Conservation (phyloP, 2,797 vertebrate species). For the Poecilia velifera region DNA sequence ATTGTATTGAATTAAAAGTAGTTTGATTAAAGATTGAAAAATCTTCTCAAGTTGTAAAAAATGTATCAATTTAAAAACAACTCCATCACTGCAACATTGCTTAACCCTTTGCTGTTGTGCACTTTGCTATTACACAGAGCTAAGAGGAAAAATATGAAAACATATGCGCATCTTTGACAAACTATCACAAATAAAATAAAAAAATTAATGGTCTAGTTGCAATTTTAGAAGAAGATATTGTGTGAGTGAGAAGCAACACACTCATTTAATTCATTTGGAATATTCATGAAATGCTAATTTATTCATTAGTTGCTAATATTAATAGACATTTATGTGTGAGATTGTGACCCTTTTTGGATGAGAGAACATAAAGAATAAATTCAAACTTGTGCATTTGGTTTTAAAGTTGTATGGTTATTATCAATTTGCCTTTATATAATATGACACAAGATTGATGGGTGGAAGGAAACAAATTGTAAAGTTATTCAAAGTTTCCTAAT, state of each 20-base stretch:
- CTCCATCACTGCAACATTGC: not conserved
- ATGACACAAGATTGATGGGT: not conserved
- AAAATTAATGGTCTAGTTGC: not conserved
- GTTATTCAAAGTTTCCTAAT: not conserved
- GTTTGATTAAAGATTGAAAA: not conserved
- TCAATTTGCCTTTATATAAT: not conserved
- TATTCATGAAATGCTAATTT: not conserved
- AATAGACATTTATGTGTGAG: not conserved
- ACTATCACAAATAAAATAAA: not conserved
- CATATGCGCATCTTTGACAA: not conserved
- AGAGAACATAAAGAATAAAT: not conserved
- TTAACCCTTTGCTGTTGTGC: not conserved
- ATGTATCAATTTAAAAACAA: not conserved
- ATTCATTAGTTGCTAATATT: not conserved
- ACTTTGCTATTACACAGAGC: not conserved
- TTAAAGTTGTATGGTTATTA: not conserved
- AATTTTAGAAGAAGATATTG: not conserved
- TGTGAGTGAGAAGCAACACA: not conserved
- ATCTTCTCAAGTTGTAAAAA: not conserved
- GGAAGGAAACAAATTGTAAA: not conserved
- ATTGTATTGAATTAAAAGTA: not conserved
- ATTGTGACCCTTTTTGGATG: not conserved
- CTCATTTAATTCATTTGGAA: not conserved
- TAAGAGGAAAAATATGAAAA: not conserved
- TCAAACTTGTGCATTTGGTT: not conserved